Conservation (phyloP, 2,113 vertebrate species). For the Paramormyrops kingsleyae region DNA sequence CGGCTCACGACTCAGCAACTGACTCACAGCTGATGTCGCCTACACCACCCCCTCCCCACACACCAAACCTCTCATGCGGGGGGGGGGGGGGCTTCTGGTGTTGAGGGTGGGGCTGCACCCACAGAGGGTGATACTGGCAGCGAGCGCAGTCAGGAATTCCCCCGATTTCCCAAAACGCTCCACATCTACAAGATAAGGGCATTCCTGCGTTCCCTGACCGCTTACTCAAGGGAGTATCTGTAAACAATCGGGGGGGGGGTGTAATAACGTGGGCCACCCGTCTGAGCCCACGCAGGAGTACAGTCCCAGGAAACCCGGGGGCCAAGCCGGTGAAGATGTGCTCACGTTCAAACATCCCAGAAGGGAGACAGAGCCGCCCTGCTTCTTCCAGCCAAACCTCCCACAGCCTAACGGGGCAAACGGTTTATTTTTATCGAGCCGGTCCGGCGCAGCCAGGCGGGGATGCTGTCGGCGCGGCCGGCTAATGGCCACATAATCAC, state of each 20-base stretch:
- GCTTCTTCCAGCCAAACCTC: background rate
- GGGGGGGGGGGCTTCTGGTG: background rate
- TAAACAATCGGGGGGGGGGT: background rate
- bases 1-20: background rate
- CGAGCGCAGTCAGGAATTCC: background rate
- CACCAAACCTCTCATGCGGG: background rate
- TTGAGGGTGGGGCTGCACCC: background rate
- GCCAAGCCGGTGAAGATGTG: background rate
- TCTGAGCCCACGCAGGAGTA: background rate
- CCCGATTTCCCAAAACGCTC: background rate
- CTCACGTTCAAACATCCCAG: background rate
- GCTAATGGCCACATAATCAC: background rate
- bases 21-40: slow-evolving; percentile 1
- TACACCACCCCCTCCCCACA: background rate
- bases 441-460: background rate
- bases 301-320: background rate
- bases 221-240: background rate
- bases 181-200: background rate
- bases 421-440: background rate
- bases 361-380: background rate
- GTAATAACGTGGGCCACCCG: background rate
- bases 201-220: background rate
- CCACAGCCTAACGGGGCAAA: background rate
- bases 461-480: background rate
- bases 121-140: background rate